These are phyloP conservation scores for Nyctibius bracteatus DNA, from an alignment of 2,113 vertebrate genomes.

Conservation along the genomic window DNA sequence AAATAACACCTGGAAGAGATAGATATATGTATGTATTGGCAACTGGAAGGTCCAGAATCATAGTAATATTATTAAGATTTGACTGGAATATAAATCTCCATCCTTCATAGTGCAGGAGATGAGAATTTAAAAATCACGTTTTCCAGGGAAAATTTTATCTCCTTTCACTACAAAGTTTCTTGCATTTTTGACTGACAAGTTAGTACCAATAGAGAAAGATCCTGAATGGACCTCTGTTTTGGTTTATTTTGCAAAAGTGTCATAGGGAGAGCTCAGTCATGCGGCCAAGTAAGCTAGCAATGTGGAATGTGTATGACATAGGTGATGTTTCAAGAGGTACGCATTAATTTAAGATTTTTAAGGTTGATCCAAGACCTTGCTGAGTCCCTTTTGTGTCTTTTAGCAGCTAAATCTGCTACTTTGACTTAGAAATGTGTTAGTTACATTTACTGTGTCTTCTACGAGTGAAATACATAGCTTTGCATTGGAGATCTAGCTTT, in stretches of 20 bases:
- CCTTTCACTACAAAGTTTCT: neutral
- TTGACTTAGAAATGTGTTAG: neutral
- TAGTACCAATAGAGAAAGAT: neutral
- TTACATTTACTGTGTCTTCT: neutral
- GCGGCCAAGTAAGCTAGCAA: neutral
- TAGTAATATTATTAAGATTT: neutral
- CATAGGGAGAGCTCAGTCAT: neutral
- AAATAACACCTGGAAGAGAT: neutral
- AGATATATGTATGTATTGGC: neutral
- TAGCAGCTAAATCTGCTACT: neutral
- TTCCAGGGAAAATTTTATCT: neutral
- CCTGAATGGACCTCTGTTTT: neutral
- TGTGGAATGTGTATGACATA: neutral
- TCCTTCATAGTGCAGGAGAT: neutral
- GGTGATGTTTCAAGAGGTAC: neutral
- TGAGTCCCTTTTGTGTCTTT: neutral
- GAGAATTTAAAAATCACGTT: neutral
- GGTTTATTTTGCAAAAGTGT: neutral
- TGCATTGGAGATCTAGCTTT: neutral
- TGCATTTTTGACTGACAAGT: neutral
- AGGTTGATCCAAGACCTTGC: neutral
- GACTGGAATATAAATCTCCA: neutral
- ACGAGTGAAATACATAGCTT: neutral
- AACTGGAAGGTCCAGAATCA: neutral
- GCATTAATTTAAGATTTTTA: neutral